phyloP scores from a whole-genome alignment of 1,140 invertebrate species.

The Drosophila biarmipes region DNA sequence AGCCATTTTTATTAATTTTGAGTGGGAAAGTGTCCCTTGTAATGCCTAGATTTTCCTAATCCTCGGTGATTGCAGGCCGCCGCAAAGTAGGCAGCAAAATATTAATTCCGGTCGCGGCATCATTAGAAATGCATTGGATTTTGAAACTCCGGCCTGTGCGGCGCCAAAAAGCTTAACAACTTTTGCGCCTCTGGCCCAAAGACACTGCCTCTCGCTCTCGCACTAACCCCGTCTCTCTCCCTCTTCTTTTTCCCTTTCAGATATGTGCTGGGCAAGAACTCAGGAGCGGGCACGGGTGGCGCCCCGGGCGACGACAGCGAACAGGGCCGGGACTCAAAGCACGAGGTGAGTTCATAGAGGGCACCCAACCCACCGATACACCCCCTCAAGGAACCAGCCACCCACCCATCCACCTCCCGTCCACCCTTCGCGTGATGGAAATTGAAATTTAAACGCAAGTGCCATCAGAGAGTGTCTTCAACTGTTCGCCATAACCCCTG shows the following conservation, averaged over 20 bases:
- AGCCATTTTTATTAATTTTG: neutral
- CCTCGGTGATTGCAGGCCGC: slow-evolving; percentile 28
- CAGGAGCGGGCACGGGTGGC: slow-evolving; percentile 28
- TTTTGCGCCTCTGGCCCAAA: slow-evolving; percentile 16
- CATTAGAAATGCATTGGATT: slow-evolving; percentile 67
- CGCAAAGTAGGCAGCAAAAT: slow-evolving; percentile 62
- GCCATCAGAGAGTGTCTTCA: slow-evolving; percentile 28
- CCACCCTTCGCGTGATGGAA: slow-evolving; percentile 3
- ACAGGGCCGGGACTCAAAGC: slow-evolving; percentile 66
- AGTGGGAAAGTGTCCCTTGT: neutral
- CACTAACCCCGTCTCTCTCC: slow-evolving; percentile 6
- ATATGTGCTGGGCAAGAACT: slow-evolving; percentile 64
- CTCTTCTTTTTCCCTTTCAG: slow-evolving; percentile 20
- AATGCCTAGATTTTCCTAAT: neutral
- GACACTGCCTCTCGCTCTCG: neutral
- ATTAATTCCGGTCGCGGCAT: slow-evolving; percentile 37
- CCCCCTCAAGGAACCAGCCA: too few relatives aligned
- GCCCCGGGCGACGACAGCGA: slow-evolving; percentile 69
- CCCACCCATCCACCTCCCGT: too few relatives aligned
- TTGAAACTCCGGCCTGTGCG: slow-evolving; percentile 25
- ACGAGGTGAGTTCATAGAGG: slow-evolving; percentile 63
- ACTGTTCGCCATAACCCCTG: neutral
- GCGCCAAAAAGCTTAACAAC: slow-evolving; percentile 15
- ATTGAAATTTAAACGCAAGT: slow-evolving; percentile 61
- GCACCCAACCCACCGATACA: neutral